Evolutionary conservation across 1,140 invertebrate genomes (phyloP).

Genomic region (Thereuonema tuberculata): DNA sequence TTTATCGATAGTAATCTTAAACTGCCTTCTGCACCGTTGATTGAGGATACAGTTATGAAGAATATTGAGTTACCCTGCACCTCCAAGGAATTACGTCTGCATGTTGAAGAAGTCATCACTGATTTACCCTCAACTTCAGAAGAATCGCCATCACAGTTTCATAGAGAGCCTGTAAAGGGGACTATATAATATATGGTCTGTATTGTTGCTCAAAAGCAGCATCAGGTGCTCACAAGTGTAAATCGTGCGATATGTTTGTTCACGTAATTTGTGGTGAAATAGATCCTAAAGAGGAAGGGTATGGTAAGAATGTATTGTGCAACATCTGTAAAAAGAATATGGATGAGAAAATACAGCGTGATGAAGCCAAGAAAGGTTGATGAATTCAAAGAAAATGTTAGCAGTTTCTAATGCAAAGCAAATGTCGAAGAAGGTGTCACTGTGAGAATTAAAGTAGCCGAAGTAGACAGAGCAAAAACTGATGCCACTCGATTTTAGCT

Average conservation of each 20-base stretch:
- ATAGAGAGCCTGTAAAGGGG: no score
- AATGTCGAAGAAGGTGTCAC: constrained; percentile 12
- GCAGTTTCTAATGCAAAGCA: constrained; percentile 13
- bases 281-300: constrained; percentile 9
- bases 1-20: constrained; percentile 12
- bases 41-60: constrained; percentile 11
- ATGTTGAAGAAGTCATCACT: constrained; percentile 12
- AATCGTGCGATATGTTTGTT: constrained; percentile 15
- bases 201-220: constrained; percentile 15
- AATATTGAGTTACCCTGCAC: constrained; percentile 12
- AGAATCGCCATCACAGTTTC: no score
- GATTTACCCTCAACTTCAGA: constrained; percentile 13
- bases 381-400: constrained; percentile 12
- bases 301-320: constrained; percentile 14
- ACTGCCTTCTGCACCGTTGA: constrained; percentile 12
- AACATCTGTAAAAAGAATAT: constrained; percentile 15
- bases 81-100: constrained; percentile 13
- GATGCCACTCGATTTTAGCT: constrained; percentile 10
- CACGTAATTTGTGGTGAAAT: constrained; percentile 13
- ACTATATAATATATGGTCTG: constrained; percentile 4
- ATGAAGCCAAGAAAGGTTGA: constrained; percentile 11
- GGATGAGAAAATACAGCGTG: constrained; percentile 13
- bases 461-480: constrained; percentile 13
- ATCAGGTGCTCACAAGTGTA: constrained; percentile 14
- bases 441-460: constrained; percentile 13